phyloP scores from a whole-genome alignment of 1,140 invertebrate genomes.

The Aleiodes sp. region DNA sequence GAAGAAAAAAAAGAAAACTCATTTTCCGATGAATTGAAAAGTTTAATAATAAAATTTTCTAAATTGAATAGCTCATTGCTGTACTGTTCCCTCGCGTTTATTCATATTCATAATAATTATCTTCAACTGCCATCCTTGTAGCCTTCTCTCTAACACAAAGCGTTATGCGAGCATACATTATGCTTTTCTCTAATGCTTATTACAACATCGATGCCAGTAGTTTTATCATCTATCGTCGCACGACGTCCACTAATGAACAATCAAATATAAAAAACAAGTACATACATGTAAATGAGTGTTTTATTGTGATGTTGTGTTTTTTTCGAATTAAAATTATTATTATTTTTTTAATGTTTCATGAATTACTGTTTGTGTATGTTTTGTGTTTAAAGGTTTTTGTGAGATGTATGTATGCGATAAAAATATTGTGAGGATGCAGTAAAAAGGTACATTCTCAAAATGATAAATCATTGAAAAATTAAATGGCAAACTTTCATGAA shows the following conservation, averaged over 20 bases:
- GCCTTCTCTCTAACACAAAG: conserved; percentile 45
- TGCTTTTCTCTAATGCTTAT: conserved; percentile 39
- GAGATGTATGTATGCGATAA: background rate
- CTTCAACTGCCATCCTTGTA: background rate
- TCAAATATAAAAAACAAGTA: conserved; percentile 38
- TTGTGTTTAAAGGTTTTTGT: background rate
- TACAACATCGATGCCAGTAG: conserved; percentile 43
- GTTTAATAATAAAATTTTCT: background rate
- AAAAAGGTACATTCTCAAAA: conserved; percentile 27
- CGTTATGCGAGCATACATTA: conserved; percentile 46
- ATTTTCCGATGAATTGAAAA: no score
- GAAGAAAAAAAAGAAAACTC: no score
- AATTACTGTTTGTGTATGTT: conserved; percentile 1
- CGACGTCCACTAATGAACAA: conserved; percentile 42
- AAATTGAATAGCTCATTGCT: background rate
- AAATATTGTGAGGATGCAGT: conserved; percentile 3
- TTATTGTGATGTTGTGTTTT: background rate
- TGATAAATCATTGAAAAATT: background rate
- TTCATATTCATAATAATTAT: conserved; percentile 3
- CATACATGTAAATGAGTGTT: conserved; percentile 35
- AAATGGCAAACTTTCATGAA: background rate
- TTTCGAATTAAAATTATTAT: background rate
- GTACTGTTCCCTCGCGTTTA: background rate
- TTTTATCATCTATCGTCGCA: conserved; percentile 39
- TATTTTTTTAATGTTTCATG: background rate